phyloP scores from a whole-genome alignment of 2,797 vertebrate genomes.

The Corythornis leucogaster region DNA sequence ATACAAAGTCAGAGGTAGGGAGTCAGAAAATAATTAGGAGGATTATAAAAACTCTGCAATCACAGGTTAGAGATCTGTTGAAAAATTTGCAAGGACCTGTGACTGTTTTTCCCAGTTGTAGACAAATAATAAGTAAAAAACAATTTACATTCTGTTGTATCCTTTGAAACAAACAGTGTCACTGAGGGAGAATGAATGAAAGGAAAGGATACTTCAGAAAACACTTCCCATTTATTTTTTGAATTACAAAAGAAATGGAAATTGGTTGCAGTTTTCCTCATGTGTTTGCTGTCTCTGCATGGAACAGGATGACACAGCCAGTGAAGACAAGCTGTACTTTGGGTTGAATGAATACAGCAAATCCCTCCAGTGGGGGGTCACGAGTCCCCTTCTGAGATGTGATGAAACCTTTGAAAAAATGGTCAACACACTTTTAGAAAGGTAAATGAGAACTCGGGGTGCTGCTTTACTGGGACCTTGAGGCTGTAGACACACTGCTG shows the following conservation, averaged over 20 bases:
- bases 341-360: slow-evolving; percentile 94
- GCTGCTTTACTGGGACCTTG: not conserved
- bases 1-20: not conserved
- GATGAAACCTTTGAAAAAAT: slow-evolving; percentile 98
- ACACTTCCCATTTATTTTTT: not conserved
- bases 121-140: not conserved
- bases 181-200: not conserved
- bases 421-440: slow-evolving; percentile 93
- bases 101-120: not conserved
- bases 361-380: slow-evolving; percentile 96
- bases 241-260: not conserved
- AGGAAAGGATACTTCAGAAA: not conserved
- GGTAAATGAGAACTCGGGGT: slow-evolving; percentile 79
- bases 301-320: slow-evolving; percentile 83
- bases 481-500: not conserved
- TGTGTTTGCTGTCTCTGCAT: slow-evolving; percentile 51
- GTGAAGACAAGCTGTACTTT: slow-evolving; percentile 90
- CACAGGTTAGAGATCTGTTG: not conserved
- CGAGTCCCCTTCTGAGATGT: slow-evolving; percentile 93
- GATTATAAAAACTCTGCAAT: not conserved
- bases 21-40: not conserved
- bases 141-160: not conserved
- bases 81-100: not conserved
- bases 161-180: not conserved
- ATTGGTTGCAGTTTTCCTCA: not conserved